These are phyloP conservation scores for Andrena hattorfiana DNA, from an alignment of 2,888 invertebrate species.

Conservation along the genomic window DNA sequence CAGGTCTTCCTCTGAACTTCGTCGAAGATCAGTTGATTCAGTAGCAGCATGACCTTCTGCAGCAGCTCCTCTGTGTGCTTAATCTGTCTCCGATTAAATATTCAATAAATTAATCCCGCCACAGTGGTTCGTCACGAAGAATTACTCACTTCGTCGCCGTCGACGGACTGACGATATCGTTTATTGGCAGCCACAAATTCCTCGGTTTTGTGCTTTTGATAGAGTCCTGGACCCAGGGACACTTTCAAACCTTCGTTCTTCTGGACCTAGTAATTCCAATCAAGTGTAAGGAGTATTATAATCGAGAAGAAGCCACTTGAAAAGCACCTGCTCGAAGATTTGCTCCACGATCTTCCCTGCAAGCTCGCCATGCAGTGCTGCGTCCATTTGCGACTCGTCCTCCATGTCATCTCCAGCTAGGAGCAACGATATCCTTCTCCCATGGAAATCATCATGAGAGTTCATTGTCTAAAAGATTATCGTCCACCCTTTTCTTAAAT, in stretches of 20 bases:
- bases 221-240: slow-evolving; percentile 74
- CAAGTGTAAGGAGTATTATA: too few relatives aligned
- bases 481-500: slow-evolving; percentile 36
- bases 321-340: slow-evolving; percentile 76
- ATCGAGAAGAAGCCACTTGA: too few relatives aligned
- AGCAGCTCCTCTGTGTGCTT: slow-evolving; percentile 74
- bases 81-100: slow-evolving; percentile 46
- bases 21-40: slow-evolving; percentile 73
- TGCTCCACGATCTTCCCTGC: slow-evolving; percentile 78
- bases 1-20: slow-evolving; percentile 78
- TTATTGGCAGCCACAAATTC: slow-evolving; percentile 60
- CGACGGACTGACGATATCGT: slow-evolving; percentile 62
- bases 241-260: slow-evolving; percentile 69
- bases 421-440: slow-evolving; percentile 58
- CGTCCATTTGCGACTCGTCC: slow-evolving; percentile 77
- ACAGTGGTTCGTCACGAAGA: not conserved
- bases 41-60: slow-evolving; percentile 73
- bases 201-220: slow-evolving; percentile 67
- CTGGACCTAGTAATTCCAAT: slow-evolving; percentile 65
- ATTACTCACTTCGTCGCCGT: slow-evolving; percentile 65
- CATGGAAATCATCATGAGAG: slow-evolving; percentile 38
- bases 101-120: fast-evolving
- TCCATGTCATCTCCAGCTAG: slow-evolving; percentile 69
- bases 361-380: slow-evolving; percentile 76
- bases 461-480: slow-evolving; percentile 53